A percentile compares a stretch with the other conserved stretches of the same genome.
These are phyloP conservation scores for Pristiophorus japonicus DNA, from an alignment of 2,113 vertebrate species.

Conservation along the genomic window DNA sequence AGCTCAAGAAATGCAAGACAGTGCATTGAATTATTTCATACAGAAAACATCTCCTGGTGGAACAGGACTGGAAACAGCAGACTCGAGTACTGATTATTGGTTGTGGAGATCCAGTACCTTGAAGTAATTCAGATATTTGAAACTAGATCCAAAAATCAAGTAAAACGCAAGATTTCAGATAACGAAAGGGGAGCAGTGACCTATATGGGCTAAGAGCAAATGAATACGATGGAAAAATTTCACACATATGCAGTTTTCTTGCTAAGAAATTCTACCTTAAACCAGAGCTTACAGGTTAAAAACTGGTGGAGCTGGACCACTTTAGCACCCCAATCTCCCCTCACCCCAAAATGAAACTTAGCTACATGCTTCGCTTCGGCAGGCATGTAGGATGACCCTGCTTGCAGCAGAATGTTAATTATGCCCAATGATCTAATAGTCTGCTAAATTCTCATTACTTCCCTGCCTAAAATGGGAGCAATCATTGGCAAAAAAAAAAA, in stretches of 20 bases:
- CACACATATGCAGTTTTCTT: neutral
- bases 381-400: neutral
- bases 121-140: neutral
- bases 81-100: neutral
- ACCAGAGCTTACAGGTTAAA: neutral
- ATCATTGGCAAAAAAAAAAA: neutral
- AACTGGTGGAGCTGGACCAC: neutral
- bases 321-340: neutral
- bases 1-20: neutral
- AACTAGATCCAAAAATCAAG: neutral
- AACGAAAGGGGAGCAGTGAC: neutral
- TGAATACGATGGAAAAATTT: neutral
- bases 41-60: neutral
- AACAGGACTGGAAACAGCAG: neutral
- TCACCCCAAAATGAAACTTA: neutral
- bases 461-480: neutral
- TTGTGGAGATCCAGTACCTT: neutral
- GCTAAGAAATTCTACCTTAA: neutral
- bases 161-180: neutral
- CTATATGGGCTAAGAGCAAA: neutral
- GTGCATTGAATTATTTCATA: neutral
- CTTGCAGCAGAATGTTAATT: neutral
- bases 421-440: neutral
- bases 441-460: neutral
- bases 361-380: neutral